Evolutionary conservation across 2,888 invertebrate species (phyloP).

Genomic region (Dione vanillae): DNA sequence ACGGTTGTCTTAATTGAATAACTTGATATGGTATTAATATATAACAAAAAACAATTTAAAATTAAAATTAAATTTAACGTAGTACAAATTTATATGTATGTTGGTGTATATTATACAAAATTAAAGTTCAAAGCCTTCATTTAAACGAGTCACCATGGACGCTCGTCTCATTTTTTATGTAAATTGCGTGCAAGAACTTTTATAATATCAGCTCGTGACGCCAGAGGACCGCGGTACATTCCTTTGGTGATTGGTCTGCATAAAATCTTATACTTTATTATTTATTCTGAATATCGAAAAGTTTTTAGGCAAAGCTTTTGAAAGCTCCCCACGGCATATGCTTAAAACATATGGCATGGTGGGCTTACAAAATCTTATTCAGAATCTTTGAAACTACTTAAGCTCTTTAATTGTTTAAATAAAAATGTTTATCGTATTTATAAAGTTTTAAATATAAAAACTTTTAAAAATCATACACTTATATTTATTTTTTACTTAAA

Average conservation of each 20-base stretch:
- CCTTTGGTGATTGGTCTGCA: slow-evolving; percentile 13
- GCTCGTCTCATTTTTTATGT: slow-evolving; percentile 26
- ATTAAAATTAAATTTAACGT: background rate
- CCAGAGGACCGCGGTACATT: slow-evolving; percentile 14
- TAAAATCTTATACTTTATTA: slow-evolving; percentile 1
- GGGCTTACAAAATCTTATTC: background rate
- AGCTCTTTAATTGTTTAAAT: background rate
- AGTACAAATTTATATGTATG: background rate
- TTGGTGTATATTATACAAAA: background rate
- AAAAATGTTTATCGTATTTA: too few species aligned
- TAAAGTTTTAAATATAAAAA: too few species aligned
- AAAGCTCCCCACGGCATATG: too few species aligned
- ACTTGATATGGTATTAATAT: too few species aligned
- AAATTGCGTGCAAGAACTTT: slow-evolving; percentile 22
- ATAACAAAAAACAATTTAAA: background rate
- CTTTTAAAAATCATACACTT: too few species aligned
- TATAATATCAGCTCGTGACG: slow-evolving; percentile 9
- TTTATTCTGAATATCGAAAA: background rate
- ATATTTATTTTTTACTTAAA: too few species aligned
- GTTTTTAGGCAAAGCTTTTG: background rate
- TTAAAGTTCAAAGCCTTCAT: slow-evolving; percentile 9
- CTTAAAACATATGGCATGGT: background rate
- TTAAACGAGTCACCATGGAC: slow-evolving; percentile 15
- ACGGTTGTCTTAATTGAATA: too few species aligned
- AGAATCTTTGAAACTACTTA: background rate